A percentile compares a stretch with the other conserved stretches of the same genome.
These are phyloP conservation scores for Apostichopus californicus DNA, from an alignment of 35 echinoderm and acorn worm species.

Conservation along the genomic window DNA sequence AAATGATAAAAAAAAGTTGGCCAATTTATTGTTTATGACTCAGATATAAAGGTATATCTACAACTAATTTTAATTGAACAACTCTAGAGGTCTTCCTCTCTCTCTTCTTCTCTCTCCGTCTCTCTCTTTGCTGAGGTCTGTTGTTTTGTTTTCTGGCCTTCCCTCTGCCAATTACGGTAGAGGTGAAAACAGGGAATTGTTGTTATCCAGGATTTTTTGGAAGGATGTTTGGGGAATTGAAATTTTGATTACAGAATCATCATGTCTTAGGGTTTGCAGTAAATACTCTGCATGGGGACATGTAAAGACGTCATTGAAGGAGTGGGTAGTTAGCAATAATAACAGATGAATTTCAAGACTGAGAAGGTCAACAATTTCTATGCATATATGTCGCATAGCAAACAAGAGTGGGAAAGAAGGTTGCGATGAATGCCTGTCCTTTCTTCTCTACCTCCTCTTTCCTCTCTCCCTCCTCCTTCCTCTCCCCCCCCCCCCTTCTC, in stretches of 20 bases:
- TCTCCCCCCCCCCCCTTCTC: too few relatives aligned
- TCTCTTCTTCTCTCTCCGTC: background rate
- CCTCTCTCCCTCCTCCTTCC: too few relatives aligned
- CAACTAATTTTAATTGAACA: background rate
- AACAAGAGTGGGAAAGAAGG: too few relatives aligned
- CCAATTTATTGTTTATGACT: background rate
- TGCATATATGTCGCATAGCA: too few relatives aligned
- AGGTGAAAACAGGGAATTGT: background rate
- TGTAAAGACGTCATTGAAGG: background rate
- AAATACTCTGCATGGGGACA: background rate
- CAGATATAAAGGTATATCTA: background rate
- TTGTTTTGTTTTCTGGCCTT: background rate
- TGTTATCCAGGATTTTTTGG: background rate
- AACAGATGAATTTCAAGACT: too few relatives aligned
- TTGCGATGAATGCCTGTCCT: too few relatives aligned
- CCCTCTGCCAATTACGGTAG: background rate
- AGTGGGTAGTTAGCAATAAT: too few relatives aligned
- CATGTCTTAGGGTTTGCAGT: background rate
- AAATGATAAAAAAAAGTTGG: background rate
- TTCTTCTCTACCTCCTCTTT: too few relatives aligned
- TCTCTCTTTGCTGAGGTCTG: too few relatives aligned
- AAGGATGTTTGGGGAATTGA: background rate
- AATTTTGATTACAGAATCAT: background rate
- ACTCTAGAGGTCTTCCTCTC: background rate
- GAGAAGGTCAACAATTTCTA: too few relatives aligned